A percentile compares a stretch with the other conserved stretches of the same genome.
These are phyloP conservation scores for Pomatostomus ruficeps DNA, from an alignment of 2,113 vertebrate genomes.

Conservation along the genomic window DNA sequence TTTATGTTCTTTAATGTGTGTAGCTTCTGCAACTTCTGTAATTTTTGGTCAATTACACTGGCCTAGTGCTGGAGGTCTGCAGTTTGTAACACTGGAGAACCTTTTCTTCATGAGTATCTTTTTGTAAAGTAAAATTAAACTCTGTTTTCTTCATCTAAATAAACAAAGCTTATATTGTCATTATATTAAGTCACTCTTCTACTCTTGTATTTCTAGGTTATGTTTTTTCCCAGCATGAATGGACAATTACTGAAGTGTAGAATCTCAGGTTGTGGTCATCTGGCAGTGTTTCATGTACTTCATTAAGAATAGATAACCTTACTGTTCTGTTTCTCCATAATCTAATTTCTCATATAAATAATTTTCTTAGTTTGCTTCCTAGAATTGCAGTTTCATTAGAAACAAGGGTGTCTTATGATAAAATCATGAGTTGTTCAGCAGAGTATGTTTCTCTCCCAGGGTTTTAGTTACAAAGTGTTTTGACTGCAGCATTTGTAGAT, in stretches of 20 bases:
- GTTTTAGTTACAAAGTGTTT: neutral
- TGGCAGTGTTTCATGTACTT: neutral
- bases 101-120: neutral
- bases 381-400: neutral
- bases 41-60: neutral
- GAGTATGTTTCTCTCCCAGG: neutral
- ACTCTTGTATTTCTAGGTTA: neutral
- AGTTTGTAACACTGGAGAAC: neutral
- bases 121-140: neutral
- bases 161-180: neutral
- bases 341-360: neutral
- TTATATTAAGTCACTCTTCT: neutral
- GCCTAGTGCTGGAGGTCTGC: neutral
- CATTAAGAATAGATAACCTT: neutral
- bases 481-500: neutral
- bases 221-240: neutral
- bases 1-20: neutral
- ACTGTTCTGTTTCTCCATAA: neutral
- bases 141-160: neutral
- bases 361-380: neutral
- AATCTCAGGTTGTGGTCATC: neutral
- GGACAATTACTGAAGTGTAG: neutral
- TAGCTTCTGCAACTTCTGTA: neutral
- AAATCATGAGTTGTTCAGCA: neutral
- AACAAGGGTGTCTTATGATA: neutral